These are phyloP conservation scores for Hafferia zeledoni DNA, from an alignment of 2,797 vertebrate genomes.

Conservation along the genomic window DNA sequence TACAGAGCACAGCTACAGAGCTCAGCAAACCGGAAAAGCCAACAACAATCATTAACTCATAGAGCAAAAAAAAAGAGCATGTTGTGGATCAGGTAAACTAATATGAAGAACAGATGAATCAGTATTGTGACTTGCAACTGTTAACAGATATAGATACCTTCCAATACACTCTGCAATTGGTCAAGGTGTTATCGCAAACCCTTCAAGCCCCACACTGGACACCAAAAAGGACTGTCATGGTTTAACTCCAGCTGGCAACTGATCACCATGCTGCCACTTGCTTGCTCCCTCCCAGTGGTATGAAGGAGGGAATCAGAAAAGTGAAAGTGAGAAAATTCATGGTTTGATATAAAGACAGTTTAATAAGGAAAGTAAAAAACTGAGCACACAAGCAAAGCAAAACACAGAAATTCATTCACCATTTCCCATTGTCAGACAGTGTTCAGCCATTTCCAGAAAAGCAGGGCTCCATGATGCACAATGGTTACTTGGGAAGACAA, in stretches of 20 bases:
- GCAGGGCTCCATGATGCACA: background rate
- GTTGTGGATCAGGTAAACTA: background rate
- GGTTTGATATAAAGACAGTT: background rate
- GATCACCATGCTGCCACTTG: accelerated
- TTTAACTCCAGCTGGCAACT: background rate
- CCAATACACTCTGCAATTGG: background rate
- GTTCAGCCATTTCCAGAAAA: background rate
- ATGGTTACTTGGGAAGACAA: background rate
- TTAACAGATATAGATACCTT: background rate
- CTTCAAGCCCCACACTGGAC: background rate
- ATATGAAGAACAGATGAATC: background rate
- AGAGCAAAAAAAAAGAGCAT: background rate
- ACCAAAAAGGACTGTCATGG: background rate
- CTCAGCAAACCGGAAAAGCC: background rate
- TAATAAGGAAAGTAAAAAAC: background rate
- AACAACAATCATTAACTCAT: background rate
- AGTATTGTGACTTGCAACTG: background rate
- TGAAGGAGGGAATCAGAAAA: background rate
- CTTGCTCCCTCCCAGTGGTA: background rate
- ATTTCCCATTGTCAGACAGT: background rate
- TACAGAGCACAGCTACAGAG: background rate
- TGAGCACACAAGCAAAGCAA: background rate
- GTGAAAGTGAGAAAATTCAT: background rate
- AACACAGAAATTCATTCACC: background rate
- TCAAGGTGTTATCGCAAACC: background rate